Base-by-base conservation (phyloP, 2,113 vertebrate species). In the Campylomormyrus tamandua region DNA sequence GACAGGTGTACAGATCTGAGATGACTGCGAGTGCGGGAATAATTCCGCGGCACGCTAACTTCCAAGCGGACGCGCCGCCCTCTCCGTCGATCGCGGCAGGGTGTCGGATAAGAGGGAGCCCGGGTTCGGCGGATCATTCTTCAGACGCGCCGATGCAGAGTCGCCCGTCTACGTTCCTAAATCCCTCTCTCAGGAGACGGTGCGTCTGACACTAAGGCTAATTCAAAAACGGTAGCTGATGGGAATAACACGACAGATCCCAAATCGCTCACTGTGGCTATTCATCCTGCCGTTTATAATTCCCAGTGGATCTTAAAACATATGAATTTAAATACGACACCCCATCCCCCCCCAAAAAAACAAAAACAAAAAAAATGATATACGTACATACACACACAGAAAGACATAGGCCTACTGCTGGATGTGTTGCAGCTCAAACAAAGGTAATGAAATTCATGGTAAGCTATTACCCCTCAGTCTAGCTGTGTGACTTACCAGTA, bases 1-100 rank as follows among this genome's bases (percentile, higher is more conserved):
- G 85, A 87, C 85, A 87, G 85, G 85, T 53, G 85, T 53, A 52
- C 85, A 31, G 85, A 87, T 52, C 49, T 53, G 49, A 86, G 45
- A 31, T 17, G 46, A 11, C 46, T 87, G 85, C n/a, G 3, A 53
- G 27, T 21, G 49, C 1, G 52, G 27, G 39, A 53, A 87, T 53
- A 52, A 53, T 31, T 52, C 24, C 10, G 27, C 0, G 49, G 27
- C 49, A 8, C 27, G 5, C 45, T 27, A 48, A 84, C 83, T 84
- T 84, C 6, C 42, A 48, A 48, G 39, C 83, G 42, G 24, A 48
- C 15, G 49, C 15, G 0, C 31, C 50, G 15, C 83, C 83, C 27
- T 52, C 49, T 21, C 85, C 31, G 15, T 9, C 17, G 27, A 39
- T 39, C 13, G 24, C 50, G 1, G 49, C n/a, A n/a, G 49, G 46